Conservation (phyloP, 2,888 invertebrate species). For the Abrostola tripartita region DNA sequence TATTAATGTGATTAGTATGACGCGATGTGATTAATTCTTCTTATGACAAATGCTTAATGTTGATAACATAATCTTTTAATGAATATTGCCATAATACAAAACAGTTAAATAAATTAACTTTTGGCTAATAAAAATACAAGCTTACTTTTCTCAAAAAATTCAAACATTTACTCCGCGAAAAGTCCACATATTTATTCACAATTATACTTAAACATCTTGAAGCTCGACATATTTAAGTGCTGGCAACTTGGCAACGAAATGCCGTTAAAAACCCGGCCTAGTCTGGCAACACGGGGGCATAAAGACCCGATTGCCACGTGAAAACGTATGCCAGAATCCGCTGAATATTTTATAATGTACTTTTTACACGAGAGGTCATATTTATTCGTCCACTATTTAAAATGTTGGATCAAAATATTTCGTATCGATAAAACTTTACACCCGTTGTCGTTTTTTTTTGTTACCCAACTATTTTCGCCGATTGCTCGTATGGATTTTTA, state of each 20-base stretch:
- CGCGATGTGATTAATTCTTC: too few species aligned
- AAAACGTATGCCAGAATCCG: slow-evolving; percentile 51
- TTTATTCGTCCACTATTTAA: slow-evolving; percentile 26
- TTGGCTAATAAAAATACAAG: too few species aligned
- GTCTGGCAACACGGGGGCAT: slow-evolving; percentile 44
- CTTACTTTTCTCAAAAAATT: slow-evolving; percentile 23
- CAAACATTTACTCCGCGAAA: slow-evolving; percentile 12
- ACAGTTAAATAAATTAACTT: slow-evolving; percentile 7
- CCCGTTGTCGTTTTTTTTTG: slow-evolving; percentile 13
- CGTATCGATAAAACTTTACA: slow-evolving; percentile 25
- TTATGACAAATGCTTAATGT: too few species aligned
- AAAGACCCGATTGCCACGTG: slow-evolving; percentile 53
- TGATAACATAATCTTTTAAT: too few species aligned
- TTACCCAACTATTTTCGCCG: slow-evolving; percentile 12
- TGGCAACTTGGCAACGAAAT: slow-evolving; percentile 51
- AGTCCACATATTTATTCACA: slow-evolving; percentile 32
- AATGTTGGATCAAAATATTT: slow-evolving; percentile 13
- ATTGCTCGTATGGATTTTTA: slow-evolving; percentile 11
- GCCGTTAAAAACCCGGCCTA: slow-evolving; percentile 46
- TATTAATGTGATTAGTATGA: too few species aligned
- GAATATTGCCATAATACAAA: not conserved
- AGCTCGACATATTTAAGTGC: slow-evolving; percentile 46
- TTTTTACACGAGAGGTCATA: slow-evolving; percentile 47
- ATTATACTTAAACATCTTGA: slow-evolving; percentile 42
- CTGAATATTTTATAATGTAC: slow-evolving; percentile 58